Base-by-base conservation (phyloP, 2,113 vertebrate genomes). In the Tilapia sparmanii region DNA sequence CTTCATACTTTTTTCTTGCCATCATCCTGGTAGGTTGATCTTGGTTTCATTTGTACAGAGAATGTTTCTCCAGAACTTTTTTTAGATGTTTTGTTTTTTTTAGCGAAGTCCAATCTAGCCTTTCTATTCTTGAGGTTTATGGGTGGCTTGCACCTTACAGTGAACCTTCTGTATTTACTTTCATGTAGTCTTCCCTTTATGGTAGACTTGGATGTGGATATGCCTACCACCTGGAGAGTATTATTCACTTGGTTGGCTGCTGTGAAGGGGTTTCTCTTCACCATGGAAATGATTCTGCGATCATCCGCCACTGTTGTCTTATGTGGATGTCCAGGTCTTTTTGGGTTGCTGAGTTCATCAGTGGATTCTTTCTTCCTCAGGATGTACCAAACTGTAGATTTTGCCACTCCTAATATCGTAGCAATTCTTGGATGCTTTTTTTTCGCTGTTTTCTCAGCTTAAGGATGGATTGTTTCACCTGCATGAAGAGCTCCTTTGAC, bases 51-150 rank as follows among this genome's bases (percentile, higher is more conserved):
- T 18, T 59, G 26, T 59, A 31, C 3, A 61, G 26, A 61, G 57
- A 61, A 31, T 18, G 26, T 61, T 61, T 31, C 26, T 31, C 26
- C 55, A 59, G 55, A 9, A 29, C 55, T 16, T 0, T 7, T 47
- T 26, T 29, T 15, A 57, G 0, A 16, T 29, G 0, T 7, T 7
- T 0, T 1, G 22, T 3, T 57, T 57, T 24, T 26, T 57, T 26
- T 55, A 7, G 53, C 53, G 0, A 24, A 55, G 55, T 59, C 26
- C 55, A 0, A 59, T 31, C 57, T 19, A 19, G 16, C 0, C 57
- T 61, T 61, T 18, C 3, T 2, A 33, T 33, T 61, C 57, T 61
- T 61, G 16, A 61, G 57, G 57, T 19, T 10, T 19, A 33, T 61
- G 29, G 16, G 0, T 31, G 5, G 2, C 15, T 61, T 26, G 3